Evolutionary conservation across 2,113 vertebrate genomes (phyloP), one percentile per base, ranked within the genome.

Genomic region (Sula dactylatra): DNA sequence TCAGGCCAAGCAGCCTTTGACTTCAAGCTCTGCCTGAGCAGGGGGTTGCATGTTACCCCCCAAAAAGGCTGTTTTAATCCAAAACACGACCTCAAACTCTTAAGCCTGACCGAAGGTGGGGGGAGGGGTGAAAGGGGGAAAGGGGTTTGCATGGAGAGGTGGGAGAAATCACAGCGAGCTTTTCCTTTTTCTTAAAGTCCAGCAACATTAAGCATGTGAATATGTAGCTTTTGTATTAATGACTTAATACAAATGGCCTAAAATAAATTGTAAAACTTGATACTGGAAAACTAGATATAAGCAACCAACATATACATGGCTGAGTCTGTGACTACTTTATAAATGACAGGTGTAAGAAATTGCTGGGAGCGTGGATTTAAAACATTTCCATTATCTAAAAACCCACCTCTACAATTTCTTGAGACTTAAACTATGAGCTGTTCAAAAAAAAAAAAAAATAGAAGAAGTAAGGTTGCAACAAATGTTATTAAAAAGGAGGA

Each of bases 131-230:
- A n/a, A n/a, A n/a, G n/a, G 44, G 56, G 21, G 11, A 15, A 29
- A 19, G 49, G 32, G 44, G 56, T 14, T 7, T 26, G 55, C 19
- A 0, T 19, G 17, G 49, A 70, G 78, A 70, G 86, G 82, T 59
- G 84, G 64, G n/a, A 73, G 40, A 81, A 90, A 85, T 96, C 96
- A 97, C 96, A 96, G 85, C 82, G 93, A 97, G 91, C 80, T 66
- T 31, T 82, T 90, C 84, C 21, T 42, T 78, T 88, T 88, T 42
- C 93, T 93, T 71, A 42, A 85, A 97, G 94, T 92, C 74, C 93
- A 87, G 82, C 86, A 91, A 97, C 65, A 81, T 65, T 94, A 96
- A 95, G 89, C 88, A 81, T 86, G 83, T 91, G 95, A 88, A 77
- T 72, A 83, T 31, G 89, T 90, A 95, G 36, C 61, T 96, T 66